Evolutionary conservation across 2,888 invertebrate species (phyloP), one percentile per base, ranked within the genome.

Genomic region (Metopia argyrocephala): DNA sequence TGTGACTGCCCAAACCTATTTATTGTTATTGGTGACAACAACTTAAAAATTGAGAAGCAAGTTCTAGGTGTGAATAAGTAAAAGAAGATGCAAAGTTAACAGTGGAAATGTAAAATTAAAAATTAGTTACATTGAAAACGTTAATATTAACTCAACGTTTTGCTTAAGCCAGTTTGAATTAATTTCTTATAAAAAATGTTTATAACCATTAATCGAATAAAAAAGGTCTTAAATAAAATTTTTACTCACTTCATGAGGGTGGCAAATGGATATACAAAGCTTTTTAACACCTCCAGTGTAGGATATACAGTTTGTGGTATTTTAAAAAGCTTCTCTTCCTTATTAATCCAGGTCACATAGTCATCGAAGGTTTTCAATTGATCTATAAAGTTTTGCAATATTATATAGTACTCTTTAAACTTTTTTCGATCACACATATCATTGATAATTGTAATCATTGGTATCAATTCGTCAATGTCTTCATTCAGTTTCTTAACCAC

Each of bases 301-400:
- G 94, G 93, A 91, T 96, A 98, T 18, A 91, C 90, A 0, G 95
- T 94, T 62, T 94, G 89, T 1, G 95, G 95, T 87, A 96, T 95
- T 87, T 97, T 96, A 86, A 97, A 97, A 3, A 90, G 93, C 4
- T 91, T 91, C 91, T 98, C 97, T 91, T 98, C 98, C 84, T 94
- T 93, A 90, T 98, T 97, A 65, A 98, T 97, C 96, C 96, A 97
- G 5, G 91, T 89, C 20, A 96, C 94, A 84, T 95, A 92, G 84
- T 94, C 93, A 85, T 95, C 94, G 85, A 96, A 94, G 21, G 94
- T 94, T 78, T 93, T 93, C 61, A 98, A 91, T 78, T 94, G 93
- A 85, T 94, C 94, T 75, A 95, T 93, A 57, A 96, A 93, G 83
- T 94, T 93, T 70, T 95, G 93, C 84, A 97, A 92, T 85, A 95